Percentiles rank a stretch among this genome's conserved stretches.
Conservation (phyloP, 2,888 invertebrate genomes). For the Polyploca ridens region DNA sequence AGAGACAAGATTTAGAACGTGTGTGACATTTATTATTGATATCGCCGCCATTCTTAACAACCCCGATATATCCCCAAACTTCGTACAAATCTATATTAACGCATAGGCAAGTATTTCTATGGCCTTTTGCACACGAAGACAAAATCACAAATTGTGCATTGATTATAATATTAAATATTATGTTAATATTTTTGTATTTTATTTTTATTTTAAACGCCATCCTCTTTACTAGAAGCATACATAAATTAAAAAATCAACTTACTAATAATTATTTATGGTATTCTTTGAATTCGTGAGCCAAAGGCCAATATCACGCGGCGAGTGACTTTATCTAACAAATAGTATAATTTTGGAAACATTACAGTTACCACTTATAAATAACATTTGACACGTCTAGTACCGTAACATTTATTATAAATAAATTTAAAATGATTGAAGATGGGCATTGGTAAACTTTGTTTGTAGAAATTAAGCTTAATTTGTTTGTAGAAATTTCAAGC, state of each 20-base stretch:
- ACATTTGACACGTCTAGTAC: constrained; percentile 9
- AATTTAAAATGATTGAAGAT: background rate
- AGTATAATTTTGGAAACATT: background rate
- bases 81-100: constrained; percentile 12
- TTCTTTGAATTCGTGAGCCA: background rate
- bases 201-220: background rate
- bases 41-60: background rate
- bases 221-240: background rate
- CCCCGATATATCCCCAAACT: background rate
- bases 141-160: background rate
- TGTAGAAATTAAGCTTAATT: background rate
- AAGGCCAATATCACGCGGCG: constrained; percentile 3
- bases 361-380: background rate
- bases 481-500: background rate
- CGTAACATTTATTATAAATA: constrained; percentile 1
- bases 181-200: constrained; percentile 5
- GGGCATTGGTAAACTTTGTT: background rate
- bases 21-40: constrained; percentile 29
- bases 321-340: background rate
- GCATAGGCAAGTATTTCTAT: background rate
- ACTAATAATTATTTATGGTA: background rate
- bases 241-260: background rate
- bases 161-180: too few relatives aligned
- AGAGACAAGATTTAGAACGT: constrained; percentile 45
- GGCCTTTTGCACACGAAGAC: background rate